Conservation (phyloP, 37 sponge, comb jelly and placozoan genomes). For the Hormiphora californensis region DNA sequence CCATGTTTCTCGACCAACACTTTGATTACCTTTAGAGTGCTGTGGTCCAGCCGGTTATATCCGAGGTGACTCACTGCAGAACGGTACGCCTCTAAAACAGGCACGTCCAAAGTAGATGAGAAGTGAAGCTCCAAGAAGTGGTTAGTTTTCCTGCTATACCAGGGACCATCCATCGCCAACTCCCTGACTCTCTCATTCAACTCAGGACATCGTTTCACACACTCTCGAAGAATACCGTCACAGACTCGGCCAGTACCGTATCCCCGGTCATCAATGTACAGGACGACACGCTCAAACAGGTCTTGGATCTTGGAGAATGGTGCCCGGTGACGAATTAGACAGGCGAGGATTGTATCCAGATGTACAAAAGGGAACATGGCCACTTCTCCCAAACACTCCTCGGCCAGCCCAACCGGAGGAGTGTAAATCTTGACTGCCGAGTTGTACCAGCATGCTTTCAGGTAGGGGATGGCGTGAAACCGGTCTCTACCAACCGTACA, state of each 20-base stretch:
- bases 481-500: no score
- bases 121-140: neutral
- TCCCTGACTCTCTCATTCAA: neutral
- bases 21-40: neutral
- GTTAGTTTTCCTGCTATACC: slow-evolving; percentile 45
- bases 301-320: neutral
- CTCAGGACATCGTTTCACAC: neutral
- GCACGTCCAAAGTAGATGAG: neutral
- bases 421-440: neutral
- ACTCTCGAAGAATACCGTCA: neutral
- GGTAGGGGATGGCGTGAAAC: no score
- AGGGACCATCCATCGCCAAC: neutral
- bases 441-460: neutral
- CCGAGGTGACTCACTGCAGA: neutral
- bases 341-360: neutral
- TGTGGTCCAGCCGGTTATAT: slow-evolving; percentile 21
- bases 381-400: neutral
- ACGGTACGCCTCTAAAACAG: neutral
- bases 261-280: neutral
- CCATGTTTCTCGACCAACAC: no score
- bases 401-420: neutral
- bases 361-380: neutral
- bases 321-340: neutral
- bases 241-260: neutral
- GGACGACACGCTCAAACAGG: neutral